phyloP scores from a whole-genome alignment of 2,888 invertebrate genomes.

The Pristionchus maxplancki region DNA sequence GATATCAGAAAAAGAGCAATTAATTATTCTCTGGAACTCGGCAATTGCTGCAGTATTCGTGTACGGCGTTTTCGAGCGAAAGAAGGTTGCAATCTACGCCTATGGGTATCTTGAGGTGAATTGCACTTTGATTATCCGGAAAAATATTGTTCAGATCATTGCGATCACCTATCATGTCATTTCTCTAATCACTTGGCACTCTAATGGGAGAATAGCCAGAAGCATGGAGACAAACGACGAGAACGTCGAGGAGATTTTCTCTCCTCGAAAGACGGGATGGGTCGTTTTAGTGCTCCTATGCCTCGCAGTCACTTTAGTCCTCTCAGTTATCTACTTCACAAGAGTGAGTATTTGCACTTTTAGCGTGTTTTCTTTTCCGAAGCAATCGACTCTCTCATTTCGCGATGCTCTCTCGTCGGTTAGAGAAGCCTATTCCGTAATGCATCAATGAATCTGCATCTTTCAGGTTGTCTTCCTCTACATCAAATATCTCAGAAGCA shows the following conservation, averaged over 20 bases:
- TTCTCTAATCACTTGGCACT: background rate
- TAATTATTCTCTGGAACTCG: background rate
- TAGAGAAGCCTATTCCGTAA: no score
- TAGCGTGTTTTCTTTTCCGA: no score
- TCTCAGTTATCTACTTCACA: background rate
- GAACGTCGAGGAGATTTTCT: no score
- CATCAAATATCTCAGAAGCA: background rate
- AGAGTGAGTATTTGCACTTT: background rate
- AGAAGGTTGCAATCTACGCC: background rate
- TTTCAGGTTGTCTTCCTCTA: conserved; percentile 31
- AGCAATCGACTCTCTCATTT: background rate
- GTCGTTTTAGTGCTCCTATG: background rate
- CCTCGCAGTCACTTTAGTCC: background rate
- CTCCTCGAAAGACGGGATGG: background rate
- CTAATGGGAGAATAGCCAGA: background rate
- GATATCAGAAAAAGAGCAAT: background rate
- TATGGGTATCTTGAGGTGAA: conserved; percentile 15
- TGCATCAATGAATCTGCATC: no score
- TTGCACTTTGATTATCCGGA: no score
- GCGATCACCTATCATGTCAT: background rate
- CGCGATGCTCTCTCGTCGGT: no score
- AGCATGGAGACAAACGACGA: background rate
- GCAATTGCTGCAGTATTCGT: background rate
- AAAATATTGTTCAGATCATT: background rate
- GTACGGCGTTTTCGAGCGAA: background rate